phyloP scores from a whole-genome alignment of 1,140 invertebrate species.

The Phymastichus coffea region DNA sequence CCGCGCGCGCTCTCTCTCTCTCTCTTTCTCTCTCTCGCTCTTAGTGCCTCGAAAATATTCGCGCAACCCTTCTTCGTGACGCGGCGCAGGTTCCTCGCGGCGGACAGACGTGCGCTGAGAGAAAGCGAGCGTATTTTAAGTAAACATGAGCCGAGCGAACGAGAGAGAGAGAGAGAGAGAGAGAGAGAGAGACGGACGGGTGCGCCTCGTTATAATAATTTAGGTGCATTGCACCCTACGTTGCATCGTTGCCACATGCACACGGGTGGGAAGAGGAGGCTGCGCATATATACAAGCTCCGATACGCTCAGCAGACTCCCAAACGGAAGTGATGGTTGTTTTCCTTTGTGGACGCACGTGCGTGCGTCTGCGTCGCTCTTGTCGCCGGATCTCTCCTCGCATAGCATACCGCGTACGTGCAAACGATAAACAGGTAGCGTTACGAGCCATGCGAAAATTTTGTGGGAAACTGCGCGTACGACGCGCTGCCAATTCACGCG shows the following conservation, averaged over 20 bases:
- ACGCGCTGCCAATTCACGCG: too few species aligned
- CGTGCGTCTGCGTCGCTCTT: not conserved
- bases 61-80: conserved; percentile 4
- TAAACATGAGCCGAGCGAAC: conserved; percentile 12
- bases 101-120: too few species aligned
- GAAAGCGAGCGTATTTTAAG: too few species aligned
- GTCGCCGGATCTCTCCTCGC: not conserved
- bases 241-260: too few species aligned
- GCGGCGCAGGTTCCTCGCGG: conserved; percentile 20
- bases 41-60: too few species aligned
- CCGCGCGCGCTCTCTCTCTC: not conserved
- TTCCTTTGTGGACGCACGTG: not conserved
- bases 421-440: too few species aligned
- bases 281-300: not conserved
- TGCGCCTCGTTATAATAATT: conserved; percentile 13
- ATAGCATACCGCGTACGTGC: too few species aligned
- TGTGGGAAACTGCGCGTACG: too few species aligned
- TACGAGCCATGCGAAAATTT: too few species aligned
- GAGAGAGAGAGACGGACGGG: not conserved
- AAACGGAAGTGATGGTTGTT: conserved; percentile 18
- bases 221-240: conserved; percentile 24
- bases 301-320: too few species aligned
- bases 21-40: too few species aligned
- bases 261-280: conserved; percentile 5
- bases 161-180: not conserved